These are phyloP conservation scores for Pocillopora grandis DNA, from an alignment of 92 coral and sea anemone genomes.

Conservation along the genomic window DNA sequence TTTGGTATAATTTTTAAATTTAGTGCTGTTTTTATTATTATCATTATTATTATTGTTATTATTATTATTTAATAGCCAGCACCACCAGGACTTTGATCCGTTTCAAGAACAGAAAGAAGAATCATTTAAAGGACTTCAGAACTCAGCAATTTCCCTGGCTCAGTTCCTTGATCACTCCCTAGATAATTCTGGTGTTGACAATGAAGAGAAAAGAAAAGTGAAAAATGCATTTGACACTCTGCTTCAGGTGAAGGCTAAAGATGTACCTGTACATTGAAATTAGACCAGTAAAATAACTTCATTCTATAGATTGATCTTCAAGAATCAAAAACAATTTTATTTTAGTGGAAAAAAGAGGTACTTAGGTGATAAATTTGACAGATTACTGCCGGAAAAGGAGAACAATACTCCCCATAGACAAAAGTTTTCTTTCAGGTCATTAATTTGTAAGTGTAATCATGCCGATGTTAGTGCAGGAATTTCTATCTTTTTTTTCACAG, in stretches of 20 bases:
- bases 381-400: too few species aligned
- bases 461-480: background rate
- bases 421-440: background rate
- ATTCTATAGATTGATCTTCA: too few species aligned
- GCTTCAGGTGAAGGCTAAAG: conserved; percentile 65
- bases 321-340: too few species aligned
- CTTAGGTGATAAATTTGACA: too few species aligned
- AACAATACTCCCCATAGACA: background rate
- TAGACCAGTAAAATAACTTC: too few species aligned
- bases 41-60: background rate
- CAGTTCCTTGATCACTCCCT: conserved; percentile 58
- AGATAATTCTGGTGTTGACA: conserved; percentile 15
- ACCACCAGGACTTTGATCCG: conserved; percentile 89
- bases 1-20: background rate
- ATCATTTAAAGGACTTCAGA: conserved; percentile 69
- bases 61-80: conserved; percentile 54
- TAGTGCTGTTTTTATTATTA: background rate
- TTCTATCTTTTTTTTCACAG: conserved; percentile 35
- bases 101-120: conserved; percentile 81
- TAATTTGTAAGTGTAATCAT: background rate
- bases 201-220: conserved; percentile 32
- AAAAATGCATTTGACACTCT: conserved; percentile 72
- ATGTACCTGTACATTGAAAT: background rate
- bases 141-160: conserved; percentile 77
- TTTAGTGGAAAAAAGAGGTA: too few species aligned